Evolutionary conservation across 1,140 invertebrate species (phyloP), one percentile per base, ranked within the genome.

Genomic region (Heliconius congener): DNA sequence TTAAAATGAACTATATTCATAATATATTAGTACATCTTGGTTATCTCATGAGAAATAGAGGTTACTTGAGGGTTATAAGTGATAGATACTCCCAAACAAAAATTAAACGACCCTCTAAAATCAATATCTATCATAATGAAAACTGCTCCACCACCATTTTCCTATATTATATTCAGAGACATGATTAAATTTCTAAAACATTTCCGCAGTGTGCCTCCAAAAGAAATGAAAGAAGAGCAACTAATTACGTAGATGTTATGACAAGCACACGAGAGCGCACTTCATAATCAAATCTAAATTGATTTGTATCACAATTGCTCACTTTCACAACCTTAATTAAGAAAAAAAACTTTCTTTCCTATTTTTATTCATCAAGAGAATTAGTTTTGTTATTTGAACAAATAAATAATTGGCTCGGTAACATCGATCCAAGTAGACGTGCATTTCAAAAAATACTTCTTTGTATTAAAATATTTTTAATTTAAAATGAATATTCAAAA

Each of bases 281-380:
- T 74, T 74, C 71, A 66, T 74, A 74, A 74, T 79, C 57, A 71
- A 79, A 79, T 23, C 50, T 50, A 74, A 74, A 79, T 79, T 74
- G 78, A 79, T 79, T 74, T 46, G 73, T 52, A 79, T 75, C 78
- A 74, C 78, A 52, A 74, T 74, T 74, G 57, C 46, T 74, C 73
- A 74, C 78, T 79, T 74, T 79, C 78, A 37, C 60, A 79, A 79
- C 73, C 46, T 79, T 79, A 75, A 79, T 79, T 79, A 79, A 71
- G 60, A 70, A 77, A 73, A 50, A 77, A 37, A 52, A 74, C 73
- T 79, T 79, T 79, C 78, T 74, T 34, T 74, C 60, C 66, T 46
- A 77, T 71, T 77, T 77, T 77, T 16, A 77, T 77, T 77, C 50
- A 72, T 77, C 37, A 60, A 46, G 23, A 16, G 71, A 37, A 72